phyloP scores from a whole-genome alignment of 2,113 vertebrate species.

The Naja naja region DNA sequence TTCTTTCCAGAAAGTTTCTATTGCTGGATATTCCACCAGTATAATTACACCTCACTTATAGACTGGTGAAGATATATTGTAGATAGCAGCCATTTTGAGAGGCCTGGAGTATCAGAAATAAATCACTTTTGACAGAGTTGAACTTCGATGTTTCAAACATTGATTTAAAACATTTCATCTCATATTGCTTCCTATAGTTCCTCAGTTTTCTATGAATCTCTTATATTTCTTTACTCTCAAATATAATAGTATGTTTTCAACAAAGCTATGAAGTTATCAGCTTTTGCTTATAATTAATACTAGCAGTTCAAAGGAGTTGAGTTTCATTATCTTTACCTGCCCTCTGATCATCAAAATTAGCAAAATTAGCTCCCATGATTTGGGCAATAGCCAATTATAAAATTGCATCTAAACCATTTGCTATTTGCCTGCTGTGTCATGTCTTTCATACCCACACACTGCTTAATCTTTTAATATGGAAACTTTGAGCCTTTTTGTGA shows the following conservation, averaged over 20 bases:
- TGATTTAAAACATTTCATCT: background rate
- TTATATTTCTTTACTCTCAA: background rate
- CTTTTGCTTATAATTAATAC: background rate
- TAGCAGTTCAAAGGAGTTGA: background rate
- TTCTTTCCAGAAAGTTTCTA: background rate
- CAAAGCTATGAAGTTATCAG: background rate
- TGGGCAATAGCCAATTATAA: background rate
- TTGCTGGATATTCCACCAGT: background rate
- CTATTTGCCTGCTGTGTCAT: background rate
- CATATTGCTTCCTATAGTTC: background rate
- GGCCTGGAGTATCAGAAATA: background rate
- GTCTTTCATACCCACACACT: background rate
- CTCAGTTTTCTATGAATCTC: background rate
- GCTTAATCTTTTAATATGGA: background rate
- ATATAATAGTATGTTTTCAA: background rate
- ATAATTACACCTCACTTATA: background rate
- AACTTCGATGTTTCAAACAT: background rate
- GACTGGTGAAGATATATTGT: background rate
- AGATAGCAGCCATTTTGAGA: background rate
- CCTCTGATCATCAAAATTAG: background rate
- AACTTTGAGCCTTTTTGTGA: background rate
- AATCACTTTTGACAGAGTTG: background rate
- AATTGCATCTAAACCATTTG: background rate
- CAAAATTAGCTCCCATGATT: background rate
- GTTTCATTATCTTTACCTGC: background rate